A percentile compares a stretch with the other conserved stretches of the same genome.
phyloP scores from a whole-genome alignment of 1,140 invertebrate species.

The Halyomorpha halys region DNA sequence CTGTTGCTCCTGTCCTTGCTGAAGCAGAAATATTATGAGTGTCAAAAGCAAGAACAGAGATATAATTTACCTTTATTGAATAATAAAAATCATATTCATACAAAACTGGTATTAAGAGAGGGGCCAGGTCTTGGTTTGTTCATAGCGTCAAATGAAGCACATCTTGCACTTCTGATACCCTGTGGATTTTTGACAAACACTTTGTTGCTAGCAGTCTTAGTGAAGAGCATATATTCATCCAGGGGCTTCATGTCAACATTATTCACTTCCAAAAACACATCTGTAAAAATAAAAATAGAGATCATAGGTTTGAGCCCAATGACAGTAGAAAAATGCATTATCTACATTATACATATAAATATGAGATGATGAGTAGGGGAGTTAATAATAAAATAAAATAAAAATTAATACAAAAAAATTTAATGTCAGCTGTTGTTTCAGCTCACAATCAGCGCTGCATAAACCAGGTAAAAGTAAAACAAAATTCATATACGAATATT shows the following conservation, averaged over 20 bases:
- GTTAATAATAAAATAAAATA: too few species aligned
- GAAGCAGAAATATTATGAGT: conserved; percentile 14
- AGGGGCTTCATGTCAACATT: conserved; percentile 68
- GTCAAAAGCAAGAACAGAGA: conserved; percentile 1
- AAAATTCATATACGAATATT: too few species aligned
- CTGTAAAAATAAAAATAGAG: conserved; percentile 37
- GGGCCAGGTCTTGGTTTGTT: conserved; percentile 49
- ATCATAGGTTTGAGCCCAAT: too few species aligned
- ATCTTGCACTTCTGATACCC: conserved; percentile 71
- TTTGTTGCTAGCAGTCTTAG: conserved; percentile 64
- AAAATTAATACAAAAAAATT: too few species aligned
- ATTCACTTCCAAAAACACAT: conserved; percentile 71
- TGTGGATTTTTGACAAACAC: conserved; percentile 70
- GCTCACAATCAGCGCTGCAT: too few species aligned
- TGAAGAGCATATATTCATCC: conserved; percentile 81
- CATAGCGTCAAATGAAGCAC: conserved; percentile 59
- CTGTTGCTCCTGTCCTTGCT: conserved; percentile 52
- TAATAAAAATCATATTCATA: conserved; percentile 34
- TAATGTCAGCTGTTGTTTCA: too few species aligned
- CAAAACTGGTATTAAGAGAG: conserved; percentile 53
- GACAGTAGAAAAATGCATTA: too few species aligned
- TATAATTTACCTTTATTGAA: not conserved
- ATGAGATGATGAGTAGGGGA: too few species aligned
- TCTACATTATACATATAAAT: too few species aligned
- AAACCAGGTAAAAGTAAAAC: too few species aligned